A percentile compares a stretch with the other conserved stretches of the same genome.
phyloP scores from a whole-genome alignment of 1,140 invertebrate species.

The Drosophila hydei region DNA sequence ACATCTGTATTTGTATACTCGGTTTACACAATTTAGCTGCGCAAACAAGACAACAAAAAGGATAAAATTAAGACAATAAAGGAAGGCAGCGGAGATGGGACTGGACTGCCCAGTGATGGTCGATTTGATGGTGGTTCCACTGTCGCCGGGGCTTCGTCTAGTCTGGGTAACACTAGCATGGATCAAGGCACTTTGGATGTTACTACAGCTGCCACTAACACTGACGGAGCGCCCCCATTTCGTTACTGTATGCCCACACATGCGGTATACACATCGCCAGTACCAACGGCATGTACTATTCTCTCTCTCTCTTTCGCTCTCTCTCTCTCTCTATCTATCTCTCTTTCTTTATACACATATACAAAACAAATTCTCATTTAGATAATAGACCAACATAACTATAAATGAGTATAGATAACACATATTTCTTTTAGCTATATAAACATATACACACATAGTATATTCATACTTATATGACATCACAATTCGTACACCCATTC shows the following conservation, averaged over 20 bases:
- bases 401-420: too few species aligned
- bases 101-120: constrained; percentile 22
- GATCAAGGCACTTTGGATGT: constrained; percentile 42
- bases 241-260: constrained; percentile 86
- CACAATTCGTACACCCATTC: too few species aligned
- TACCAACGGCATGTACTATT: constrained; percentile 85
- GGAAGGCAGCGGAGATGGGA: constrained; percentile 49
- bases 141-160: neutral
- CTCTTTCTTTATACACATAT: too few species aligned
- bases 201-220: constrained; percentile 52
- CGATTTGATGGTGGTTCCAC: constrained; percentile 18
- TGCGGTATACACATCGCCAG: constrained; percentile 85
- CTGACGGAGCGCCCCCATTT: constrained; percentile 79
- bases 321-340: too few species aligned
- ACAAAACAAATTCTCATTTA: too few species aligned
- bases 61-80: constrained; percentile 59
- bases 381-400: too few species aligned
- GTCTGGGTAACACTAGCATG: constrained; percentile 31
- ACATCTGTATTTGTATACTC: constrained; percentile 36
- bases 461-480: too few species aligned
- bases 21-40: constrained; percentile 59
- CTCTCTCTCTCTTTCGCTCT: constrained; percentile 3
- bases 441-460: too few species aligned
- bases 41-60: constrained; percentile 72
- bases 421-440: too few species aligned